phyloP scores from a whole-genome alignment of 2,797 vertebrate genomes.

The Eupleurogrammus muticus region DNA sequence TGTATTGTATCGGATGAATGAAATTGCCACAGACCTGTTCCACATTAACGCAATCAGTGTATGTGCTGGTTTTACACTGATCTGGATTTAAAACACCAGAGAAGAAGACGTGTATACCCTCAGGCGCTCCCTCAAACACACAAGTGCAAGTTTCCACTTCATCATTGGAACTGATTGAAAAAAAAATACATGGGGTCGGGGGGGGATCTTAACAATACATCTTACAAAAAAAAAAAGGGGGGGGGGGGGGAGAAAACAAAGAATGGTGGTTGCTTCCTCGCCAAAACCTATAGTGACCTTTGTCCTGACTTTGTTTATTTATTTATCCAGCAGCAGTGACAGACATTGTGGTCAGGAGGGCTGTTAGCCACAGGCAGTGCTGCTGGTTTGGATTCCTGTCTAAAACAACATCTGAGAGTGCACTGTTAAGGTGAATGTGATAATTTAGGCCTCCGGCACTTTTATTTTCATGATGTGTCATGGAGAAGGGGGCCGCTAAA shows the following conservation, averaged over 20 bases:
- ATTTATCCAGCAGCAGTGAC: slow-evolving; percentile 81
- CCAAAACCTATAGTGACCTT: slow-evolving; percentile 82
- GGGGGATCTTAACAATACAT: slow-evolving; percentile 52
- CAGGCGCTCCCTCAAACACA: slow-evolving; percentile 27
- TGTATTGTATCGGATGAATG: slow-evolving; percentile 1
- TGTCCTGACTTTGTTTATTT: slow-evolving; percentile 83
- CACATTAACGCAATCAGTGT: slow-evolving; percentile 26
- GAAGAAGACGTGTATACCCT: slow-evolving; percentile 10
- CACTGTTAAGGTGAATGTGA: slow-evolving; percentile 86
- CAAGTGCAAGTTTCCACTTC: slow-evolving; percentile 63
- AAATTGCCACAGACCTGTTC: slow-evolving; percentile 6
- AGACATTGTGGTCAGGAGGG: slow-evolving; percentile 78
- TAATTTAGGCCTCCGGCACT: slow-evolving; percentile 83
- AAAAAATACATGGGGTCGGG: slow-evolving; percentile 40
- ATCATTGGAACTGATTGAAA: slow-evolving; percentile 57
- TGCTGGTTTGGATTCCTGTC: slow-evolving; percentile 80
- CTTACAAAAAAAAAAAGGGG: slow-evolving; percentile 25
- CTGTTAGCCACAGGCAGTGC: slow-evolving; percentile 78
- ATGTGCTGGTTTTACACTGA: slow-evolving; percentile 24
- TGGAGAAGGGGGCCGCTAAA: slow-evolving; percentile 80
- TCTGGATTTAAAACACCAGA: slow-evolving; percentile 29
- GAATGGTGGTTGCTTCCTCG: slow-evolving; percentile 61
- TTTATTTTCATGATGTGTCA: slow-evolving; percentile 88
- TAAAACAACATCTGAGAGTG: slow-evolving; percentile 85
- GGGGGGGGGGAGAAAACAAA: slow-evolving; percentile 2